Evolutionary conservation across 2,888 invertebrate genomes (phyloP).

Genomic region (Heterodera filipjevi): DNA sequence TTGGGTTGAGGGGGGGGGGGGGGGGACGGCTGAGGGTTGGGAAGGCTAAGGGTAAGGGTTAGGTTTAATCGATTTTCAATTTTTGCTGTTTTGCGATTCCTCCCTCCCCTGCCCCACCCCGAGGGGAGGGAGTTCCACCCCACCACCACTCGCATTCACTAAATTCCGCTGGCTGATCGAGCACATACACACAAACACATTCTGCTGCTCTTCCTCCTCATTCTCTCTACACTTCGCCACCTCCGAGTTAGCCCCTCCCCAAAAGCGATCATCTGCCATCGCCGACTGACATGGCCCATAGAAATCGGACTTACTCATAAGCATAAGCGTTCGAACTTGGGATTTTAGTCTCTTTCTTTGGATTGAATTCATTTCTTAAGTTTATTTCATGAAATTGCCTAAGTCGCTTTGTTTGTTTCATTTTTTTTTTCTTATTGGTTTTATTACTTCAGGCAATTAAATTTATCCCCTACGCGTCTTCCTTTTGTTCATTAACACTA

Average conservation of each 20-base stretch:
- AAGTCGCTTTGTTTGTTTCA: not conserved
- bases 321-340: not conserved
- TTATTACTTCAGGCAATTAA: conserved; percentile 17
- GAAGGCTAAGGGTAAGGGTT: conserved; percentile 16
- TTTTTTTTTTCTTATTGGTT: not conserved
- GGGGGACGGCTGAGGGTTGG: conserved; percentile 16
- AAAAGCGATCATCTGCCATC: not conserved
- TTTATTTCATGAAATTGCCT: not conserved
- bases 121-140: not conserved
- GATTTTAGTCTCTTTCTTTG: not conserved
- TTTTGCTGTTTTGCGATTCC: conserved; percentile 24
- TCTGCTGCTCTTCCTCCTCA: conserved; percentile 13
- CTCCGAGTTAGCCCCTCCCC: not conserved
- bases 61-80: conserved; percentile 29
- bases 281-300: not conserved
- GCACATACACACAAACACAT: conserved; percentile 6
- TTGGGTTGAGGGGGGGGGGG: not conserved
- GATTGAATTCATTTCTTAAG: not conserved
- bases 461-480: not conserved
- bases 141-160: conserved; percentile 8
- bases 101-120: not conserved
- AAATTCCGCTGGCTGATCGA: conserved; percentile 14
- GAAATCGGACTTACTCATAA: not conserved
- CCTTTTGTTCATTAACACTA: not conserved
- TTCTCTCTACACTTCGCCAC: not conserved